Evolutionary conservation across 1,140 invertebrate species (phyloP).

Genomic region (Ostrea denselamellosa): DNA sequence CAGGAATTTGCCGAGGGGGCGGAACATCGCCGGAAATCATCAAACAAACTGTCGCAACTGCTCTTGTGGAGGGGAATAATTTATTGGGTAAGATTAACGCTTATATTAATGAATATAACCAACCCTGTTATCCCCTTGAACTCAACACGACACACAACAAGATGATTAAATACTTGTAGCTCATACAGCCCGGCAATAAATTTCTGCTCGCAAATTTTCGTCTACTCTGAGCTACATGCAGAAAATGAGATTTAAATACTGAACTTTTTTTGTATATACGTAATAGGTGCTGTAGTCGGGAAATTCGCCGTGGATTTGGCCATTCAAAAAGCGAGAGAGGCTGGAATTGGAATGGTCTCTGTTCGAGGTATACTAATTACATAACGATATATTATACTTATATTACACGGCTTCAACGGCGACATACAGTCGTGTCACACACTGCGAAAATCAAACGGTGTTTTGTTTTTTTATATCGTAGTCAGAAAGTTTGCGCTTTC

Average conservation of each 20-base stretch:
- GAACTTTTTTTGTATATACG: not conserved
- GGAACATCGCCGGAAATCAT: slow-evolving; percentile 84
- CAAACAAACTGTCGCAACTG: slow-evolving; percentile 88
- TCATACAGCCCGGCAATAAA: too few relatives aligned
- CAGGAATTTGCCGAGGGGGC: slow-evolving; percentile 79
- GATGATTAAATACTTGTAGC: too few relatives aligned
- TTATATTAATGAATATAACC: not conserved
- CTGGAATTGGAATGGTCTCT: slow-evolving; percentile 92
- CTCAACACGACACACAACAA: too few relatives aligned
- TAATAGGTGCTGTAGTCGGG: slow-evolving; percentile 88
- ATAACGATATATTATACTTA: not conserved
- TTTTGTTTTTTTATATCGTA: not conserved
- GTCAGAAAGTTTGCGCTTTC: not conserved
- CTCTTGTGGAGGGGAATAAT: slow-evolving; percentile 91
- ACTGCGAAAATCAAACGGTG: not conserved
- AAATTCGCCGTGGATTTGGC: slow-evolving; percentile 94
- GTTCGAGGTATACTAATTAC: slow-evolving; percentile 82
- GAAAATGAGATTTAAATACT: too few relatives aligned
- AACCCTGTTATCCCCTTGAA: not conserved
- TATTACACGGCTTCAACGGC: not conserved
- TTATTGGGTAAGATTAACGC: slow-evolving; percentile 83
- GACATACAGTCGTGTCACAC: not conserved
- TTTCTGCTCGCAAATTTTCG: too few relatives aligned
- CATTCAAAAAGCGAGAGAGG: slow-evolving; percentile 90
- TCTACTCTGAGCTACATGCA: too few relatives aligned